Conservation (phyloP, 2,113 vertebrate genomes). For the Lophotis ruficrista region DNA sequence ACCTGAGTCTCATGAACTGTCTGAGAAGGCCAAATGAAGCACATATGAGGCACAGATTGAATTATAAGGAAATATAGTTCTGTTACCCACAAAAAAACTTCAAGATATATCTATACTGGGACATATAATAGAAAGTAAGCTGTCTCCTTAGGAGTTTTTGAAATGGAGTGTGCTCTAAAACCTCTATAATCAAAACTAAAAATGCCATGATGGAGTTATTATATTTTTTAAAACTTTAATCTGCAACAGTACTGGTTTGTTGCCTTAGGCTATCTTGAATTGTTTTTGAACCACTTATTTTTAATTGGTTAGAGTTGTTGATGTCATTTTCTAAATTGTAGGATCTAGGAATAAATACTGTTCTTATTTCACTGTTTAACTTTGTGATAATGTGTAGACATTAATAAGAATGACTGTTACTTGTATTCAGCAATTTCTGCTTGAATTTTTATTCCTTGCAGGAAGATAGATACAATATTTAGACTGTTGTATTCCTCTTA, state of each 20-base stretch:
- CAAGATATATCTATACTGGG: background rate
- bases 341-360: background rate
- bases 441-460: background rate
- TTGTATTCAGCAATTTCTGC: background rate
- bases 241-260: background rate
- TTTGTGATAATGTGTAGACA: background rate
- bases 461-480: background rate
- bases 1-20: background rate
- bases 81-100: background rate
- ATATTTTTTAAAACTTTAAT: background rate
- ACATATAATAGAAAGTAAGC: background rate
- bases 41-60: background rate
- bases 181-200: background rate
- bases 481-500: background rate
- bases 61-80: background rate
- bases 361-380: background rate
- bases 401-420: background rate
- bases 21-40: background rate
- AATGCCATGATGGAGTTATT: background rate
- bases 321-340: background rate
- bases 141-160: background rate
- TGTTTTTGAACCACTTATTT: background rate
- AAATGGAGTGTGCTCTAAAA: background rate
- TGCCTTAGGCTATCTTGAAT: background rate
- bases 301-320: background rate